Evolutionary conservation across 2,113 vertebrate genomes (phyloP).

Genomic region (Cyprinodon tularosa): DNA sequence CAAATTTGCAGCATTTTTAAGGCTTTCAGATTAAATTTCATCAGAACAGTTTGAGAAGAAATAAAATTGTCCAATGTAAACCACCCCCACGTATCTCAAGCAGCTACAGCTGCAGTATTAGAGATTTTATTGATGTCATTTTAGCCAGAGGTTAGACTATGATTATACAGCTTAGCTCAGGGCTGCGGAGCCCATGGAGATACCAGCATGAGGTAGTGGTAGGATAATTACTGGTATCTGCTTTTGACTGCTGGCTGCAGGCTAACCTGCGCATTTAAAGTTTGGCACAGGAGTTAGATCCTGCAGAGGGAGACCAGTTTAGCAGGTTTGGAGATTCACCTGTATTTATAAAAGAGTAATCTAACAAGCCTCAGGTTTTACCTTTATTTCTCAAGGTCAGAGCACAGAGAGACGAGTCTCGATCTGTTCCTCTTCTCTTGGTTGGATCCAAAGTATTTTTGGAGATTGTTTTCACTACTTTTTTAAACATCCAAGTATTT

Average conservation of each 20-base stretch:
- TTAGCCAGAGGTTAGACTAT: slow-evolving; percentile 40
- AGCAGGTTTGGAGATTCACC: not conserved
- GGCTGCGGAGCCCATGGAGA: slow-evolving; percentile 30
- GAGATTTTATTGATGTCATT: slow-evolving; percentile 54
- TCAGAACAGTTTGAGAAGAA: not conserved
- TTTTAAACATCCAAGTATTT: too few relatives aligned
- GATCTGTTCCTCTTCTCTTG: too few relatives aligned
- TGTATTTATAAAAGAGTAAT: not conserved
- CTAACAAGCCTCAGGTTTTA: too few relatives aligned
- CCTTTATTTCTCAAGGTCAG: too few relatives aligned
- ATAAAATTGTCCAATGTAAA: not conserved
- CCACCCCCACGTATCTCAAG: not conserved
- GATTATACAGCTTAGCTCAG: slow-evolving; percentile 37
- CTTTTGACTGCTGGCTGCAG: slow-evolving; percentile 47
- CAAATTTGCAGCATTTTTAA: not conserved
- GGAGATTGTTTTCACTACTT: too few relatives aligned
- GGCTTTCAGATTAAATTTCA: not conserved
- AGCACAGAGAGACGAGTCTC: too few relatives aligned
- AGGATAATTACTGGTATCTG: slow-evolving; percentile 62
- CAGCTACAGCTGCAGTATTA: not conserved
- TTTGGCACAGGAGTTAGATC: slow-evolving; percentile 6
- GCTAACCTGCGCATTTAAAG: slow-evolving; percentile 50
- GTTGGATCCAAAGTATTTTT: too few relatives aligned
- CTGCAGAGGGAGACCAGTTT: slow-evolving; percentile 32
- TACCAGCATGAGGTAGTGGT: slow-evolving; percentile 34